Evolutionary conservation across 2,113 vertebrate genomes (phyloP).

Genomic region (Cervus canadensis): DNA sequence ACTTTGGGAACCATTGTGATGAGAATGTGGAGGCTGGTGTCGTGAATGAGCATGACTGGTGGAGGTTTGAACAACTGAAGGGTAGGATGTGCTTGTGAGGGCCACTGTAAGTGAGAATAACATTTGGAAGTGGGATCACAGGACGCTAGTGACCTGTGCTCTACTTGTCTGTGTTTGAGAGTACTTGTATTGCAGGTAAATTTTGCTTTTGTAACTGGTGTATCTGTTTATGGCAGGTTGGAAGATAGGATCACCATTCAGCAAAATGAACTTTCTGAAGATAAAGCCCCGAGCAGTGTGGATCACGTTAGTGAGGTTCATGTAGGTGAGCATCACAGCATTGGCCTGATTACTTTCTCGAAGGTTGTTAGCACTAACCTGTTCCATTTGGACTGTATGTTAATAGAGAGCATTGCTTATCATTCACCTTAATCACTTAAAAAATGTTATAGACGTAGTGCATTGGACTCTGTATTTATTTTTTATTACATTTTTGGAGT

Average conservation of each 20-base stretch:
- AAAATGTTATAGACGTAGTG: background rate
- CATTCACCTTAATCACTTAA: background rate
- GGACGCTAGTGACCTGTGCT: background rate
- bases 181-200: constrained; percentile 27
- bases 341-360: background rate
- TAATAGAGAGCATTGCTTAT: constrained; percentile 10
- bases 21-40: background rate
- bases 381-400: background rate
- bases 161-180: background rate
- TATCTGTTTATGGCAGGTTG: constrained; percentile 74
- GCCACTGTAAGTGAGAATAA: background rate
- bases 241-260: constrained; percentile 66
- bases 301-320: constrained; percentile 67
- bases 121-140: background rate
- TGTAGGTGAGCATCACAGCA: constrained; percentile 76
- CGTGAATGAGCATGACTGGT: background rate
- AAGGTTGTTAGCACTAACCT: background rate
- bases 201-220: background rate
- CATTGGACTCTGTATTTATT: background rate
- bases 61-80: background rate
- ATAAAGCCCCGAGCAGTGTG: background rate
- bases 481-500: background rate
- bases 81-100: background rate
- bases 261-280: constrained; percentile 33
- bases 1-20: background rate